Base-by-base conservation (phyloP, 23 tunicate species). In the Phallusia fumigata region DNA sequence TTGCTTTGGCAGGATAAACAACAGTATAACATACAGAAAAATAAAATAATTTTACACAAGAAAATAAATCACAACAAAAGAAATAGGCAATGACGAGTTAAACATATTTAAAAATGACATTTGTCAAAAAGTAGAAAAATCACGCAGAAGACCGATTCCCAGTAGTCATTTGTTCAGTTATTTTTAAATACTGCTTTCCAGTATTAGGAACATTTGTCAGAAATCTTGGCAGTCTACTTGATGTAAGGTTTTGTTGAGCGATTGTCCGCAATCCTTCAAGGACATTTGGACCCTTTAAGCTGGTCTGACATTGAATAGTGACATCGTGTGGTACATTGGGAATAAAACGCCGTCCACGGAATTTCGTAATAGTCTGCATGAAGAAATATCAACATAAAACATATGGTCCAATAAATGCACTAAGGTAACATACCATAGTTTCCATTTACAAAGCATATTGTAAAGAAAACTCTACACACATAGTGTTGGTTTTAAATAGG, bases 261-360 rank as follows among this genome's bases (percentile, higher is more conserved):
- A 81, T 33, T 52, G 80, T 86, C 33, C 90, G 32, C 24, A 86
- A 35, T 22, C 90, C 90, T 80, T 86, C 90, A 24, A 86, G 52
- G 19, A 80, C 84, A 52, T 86, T 75, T 65, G 52, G 81, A 64
- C 90, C 90, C 0, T 35, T 36, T 33, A 86, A 49, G 30, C 28
- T 74, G 24, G 90, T 86, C 30, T 52, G 45, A 45, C 84, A 86
- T 16, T 80, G 65, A 30, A 85, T 78, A 0, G 47, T 26, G 10
- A 76, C 44, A 33, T 75, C 30, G 18, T 74, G 65, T 12, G 83
- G 83, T 19, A 85, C 75, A 32, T 73, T 36, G 0, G 90, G 80
- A 33, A 85, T 28, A 65, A 32, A 76, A n/a, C 51, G 44, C 22
- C 36, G 22, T 18, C 90, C 90, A 13, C 90, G 84, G 35, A 86